A percentile compares a stretch with the other conserved stretches of the same genome.
Conservation (phyloP, 2,888 invertebrate species). For the Folsomia manolachei region DNA sequence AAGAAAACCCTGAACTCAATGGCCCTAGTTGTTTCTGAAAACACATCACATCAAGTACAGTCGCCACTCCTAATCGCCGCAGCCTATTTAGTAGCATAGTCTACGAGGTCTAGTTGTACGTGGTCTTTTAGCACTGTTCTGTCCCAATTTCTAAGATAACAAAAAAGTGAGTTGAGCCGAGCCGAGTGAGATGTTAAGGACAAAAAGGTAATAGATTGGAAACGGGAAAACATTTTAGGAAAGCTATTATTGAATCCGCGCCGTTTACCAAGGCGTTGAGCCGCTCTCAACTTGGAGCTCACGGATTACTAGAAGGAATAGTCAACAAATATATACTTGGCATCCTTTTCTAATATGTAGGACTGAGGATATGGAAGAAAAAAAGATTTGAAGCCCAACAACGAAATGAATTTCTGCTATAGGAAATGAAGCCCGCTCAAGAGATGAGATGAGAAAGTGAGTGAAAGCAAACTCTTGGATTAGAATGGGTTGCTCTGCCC, state of each 20-base stretch:
- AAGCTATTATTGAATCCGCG: constrained; percentile 2
- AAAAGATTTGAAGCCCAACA: not conserved
- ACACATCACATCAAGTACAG: not conserved
- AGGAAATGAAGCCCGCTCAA: not conserved
- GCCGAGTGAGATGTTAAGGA: not conserved
- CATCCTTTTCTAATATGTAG: not conserved
- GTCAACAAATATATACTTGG: not conserved
- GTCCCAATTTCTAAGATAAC: not conserved
- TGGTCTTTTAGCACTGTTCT: not conserved
- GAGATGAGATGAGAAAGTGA: not conserved
- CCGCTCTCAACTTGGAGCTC: not conserved
- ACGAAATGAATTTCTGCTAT: not conserved
- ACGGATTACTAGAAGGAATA: not conserved
- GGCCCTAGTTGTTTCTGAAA: not conserved
- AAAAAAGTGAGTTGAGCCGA: not conserved
- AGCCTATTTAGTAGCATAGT: not conserved
- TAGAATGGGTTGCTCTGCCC: not conserved
- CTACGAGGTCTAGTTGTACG: too few species aligned
- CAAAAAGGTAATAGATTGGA: constrained; percentile 8
- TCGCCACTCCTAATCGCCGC: not conserved
- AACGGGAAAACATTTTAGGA: not conserved
- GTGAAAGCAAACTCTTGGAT: not conserved
- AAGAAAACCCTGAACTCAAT: not conserved
- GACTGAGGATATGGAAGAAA: not conserved
- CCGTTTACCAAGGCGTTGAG: constrained; percentile 2